These are phyloP conservation scores for Myopa tessellatipennis DNA, from an alignment of 2,888 invertebrate species.

Conservation along the genomic window DNA sequence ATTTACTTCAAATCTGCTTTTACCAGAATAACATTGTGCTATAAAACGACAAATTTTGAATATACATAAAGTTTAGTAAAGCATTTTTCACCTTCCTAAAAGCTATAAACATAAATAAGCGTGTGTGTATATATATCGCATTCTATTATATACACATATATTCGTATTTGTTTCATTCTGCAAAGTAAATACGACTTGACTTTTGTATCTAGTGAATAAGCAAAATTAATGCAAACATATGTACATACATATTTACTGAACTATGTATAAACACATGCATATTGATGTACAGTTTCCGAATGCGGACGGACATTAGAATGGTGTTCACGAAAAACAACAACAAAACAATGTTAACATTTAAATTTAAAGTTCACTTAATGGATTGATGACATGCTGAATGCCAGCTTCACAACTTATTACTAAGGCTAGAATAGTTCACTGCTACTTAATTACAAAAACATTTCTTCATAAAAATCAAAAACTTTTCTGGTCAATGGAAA, in stretches of 20 bases:
- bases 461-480: background rate
- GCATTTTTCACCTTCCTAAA: constrained; percentile 34
- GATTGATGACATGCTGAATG: constrained; percentile 9
- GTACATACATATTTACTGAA: constrained; percentile 15
- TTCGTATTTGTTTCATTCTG: constrained; percentile 21
- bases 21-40: background rate
- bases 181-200: constrained; percentile 22
- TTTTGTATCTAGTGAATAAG: constrained; percentile 37
- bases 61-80: constrained; percentile 22
- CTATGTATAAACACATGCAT: constrained; percentile 25
- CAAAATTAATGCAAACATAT: constrained; percentile 19
- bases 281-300: constrained; percentile 5
- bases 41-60: constrained; percentile 17
- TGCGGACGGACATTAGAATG: background rate
- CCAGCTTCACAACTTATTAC: constrained; percentile 6
- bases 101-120: background rate
- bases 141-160: constrained; percentile 20
- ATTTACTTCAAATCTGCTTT: background rate
- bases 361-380: constrained; percentile 35
- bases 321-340: constrained; percentile 24
- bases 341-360: constrained; percentile 43
- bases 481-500: constrained; percentile 16
- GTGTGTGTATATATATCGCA: constrained; percentile 8
- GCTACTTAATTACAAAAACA: constrained; percentile 1
- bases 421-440: constrained; percentile 11